Base-by-base conservation (phyloP, 2,888 invertebrate species). In the Drosophila mettleri region DNA sequence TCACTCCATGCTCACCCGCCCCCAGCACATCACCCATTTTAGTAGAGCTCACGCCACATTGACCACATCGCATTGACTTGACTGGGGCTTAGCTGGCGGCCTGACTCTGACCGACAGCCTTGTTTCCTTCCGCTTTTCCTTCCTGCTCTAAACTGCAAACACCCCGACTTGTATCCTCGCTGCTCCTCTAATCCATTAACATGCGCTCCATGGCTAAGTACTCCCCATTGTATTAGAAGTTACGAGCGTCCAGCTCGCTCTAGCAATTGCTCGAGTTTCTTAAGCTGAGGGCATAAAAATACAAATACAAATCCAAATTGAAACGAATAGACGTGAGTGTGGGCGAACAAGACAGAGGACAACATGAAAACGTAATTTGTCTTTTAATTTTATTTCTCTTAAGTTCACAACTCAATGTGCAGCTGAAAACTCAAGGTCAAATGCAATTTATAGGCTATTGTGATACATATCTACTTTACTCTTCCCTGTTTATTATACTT, bases 31-130 rank as follows among this genome's bases (percentile, higher is more conserved):
- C 22, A 29, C 7, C 29, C 29, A 29, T 22, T 46, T 31, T 24
- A 12, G 34, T 12, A 18, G 41, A 52, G 31, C 72, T 57, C 39
- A 60, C 51, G 60, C 78, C 79, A 49, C 79, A 74, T 60, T 76
- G 76, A 78, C 76, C 76, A 48, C 69, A 78, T 60, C 80, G 70
- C 86, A 85, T 71, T 79, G 88, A 79, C 82, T 83, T 60, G 34
- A 58, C 59, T 79, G 67, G 66, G 46, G 51, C 51, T 51, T 52
- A 22, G 49, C 63, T 55, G 55, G 43, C 51, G 66, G 60, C 36
- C 34, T 36, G 45, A 38, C 52, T 59, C 52, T 59, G 51, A 10
- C 55, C 58, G 58, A 52, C 61, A 74, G 60, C 20, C 61, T 68
- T 39, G 66, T 51, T 71, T 43, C 64, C 53, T 53, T 49, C 45